Conservation (phyloP, 2,797 vertebrate genomes). For the Ficedula albicollis region DNA sequence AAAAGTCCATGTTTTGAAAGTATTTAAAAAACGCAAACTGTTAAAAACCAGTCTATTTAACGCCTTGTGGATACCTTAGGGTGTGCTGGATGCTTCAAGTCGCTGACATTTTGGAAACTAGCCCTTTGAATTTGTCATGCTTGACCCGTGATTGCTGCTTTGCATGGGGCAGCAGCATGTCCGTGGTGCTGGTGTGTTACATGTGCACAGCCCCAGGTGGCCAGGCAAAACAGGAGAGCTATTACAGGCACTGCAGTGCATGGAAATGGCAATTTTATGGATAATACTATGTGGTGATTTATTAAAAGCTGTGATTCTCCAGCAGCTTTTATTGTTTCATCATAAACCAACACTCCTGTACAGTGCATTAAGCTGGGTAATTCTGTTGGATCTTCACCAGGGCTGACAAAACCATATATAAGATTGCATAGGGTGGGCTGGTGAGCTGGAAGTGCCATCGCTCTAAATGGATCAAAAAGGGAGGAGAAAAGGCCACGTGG, state of each 20-base stretch:
- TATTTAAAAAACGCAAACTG: rapidly evolving
- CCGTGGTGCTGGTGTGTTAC: rapidly evolving
- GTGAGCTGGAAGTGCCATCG: not conserved
- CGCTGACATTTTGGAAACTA: not conserved
- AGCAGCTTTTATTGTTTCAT: not conserved
- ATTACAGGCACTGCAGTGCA: not conserved
- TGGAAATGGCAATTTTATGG: not conserved
- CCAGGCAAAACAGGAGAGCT: not conserved
- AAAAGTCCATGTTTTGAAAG: not conserved
- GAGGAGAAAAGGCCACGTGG: not conserved
- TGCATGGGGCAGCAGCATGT: rapidly evolving
- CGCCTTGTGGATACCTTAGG: not conserved
- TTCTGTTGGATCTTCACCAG: not conserved
- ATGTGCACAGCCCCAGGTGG: not conserved
- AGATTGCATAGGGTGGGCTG: not conserved
- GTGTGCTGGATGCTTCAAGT: not conserved
- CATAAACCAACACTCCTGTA: not conserved
- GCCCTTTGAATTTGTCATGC: not conserved
- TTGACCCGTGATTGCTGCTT: not conserved
- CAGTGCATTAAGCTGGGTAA: not conserved
- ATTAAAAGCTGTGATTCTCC: slow-evolving; percentile 5
- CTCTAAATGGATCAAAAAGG: not conserved
- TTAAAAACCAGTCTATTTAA: not conserved
- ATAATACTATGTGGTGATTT: not conserved
- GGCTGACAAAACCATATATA: not conserved